A percentile compares a stretch with the other conserved stretches of the same genome.
Conservation (phyloP, 2,113 vertebrate genomes). For the Microcebus murinus region DNA sequence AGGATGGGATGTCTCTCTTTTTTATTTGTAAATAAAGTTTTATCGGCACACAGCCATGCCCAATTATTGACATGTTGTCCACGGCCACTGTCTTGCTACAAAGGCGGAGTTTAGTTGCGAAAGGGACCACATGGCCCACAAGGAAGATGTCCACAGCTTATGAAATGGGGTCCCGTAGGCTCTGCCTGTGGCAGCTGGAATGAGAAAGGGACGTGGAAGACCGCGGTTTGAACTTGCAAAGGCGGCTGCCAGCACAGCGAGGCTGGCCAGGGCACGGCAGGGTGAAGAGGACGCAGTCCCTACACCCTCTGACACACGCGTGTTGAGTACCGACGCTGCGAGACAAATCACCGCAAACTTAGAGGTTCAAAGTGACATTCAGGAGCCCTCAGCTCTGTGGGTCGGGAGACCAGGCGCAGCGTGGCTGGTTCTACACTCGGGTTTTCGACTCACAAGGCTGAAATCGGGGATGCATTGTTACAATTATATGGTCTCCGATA, state of each 20-base stretch:
- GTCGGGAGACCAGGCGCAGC: not conserved
- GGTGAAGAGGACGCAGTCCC: not conserved
- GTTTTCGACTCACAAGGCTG: not conserved
- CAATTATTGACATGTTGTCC: accelerated
- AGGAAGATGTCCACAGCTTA: not conserved
- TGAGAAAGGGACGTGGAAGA: too few species aligned
- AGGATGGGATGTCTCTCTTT: not conserved
- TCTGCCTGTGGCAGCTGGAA: not conserved
- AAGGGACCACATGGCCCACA: not conserved
- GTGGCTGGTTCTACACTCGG: not conserved
- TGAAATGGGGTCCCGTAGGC: not conserved
- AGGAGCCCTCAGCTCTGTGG: not conserved
- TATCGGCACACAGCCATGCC: not conserved
- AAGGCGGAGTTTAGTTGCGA: accelerated
- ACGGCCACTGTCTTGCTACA: not conserved
- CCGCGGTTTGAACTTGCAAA: too few species aligned
- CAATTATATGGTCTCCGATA: not conserved
- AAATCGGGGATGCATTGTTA: not conserved
- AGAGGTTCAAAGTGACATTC: not conserved
- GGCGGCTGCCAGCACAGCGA: accelerated
- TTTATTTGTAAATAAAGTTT: not conserved
- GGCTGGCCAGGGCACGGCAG: too few species aligned
- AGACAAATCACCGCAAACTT: not conserved
- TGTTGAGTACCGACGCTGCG: accelerated
- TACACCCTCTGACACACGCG: not conserved